These are phyloP conservation scores for Spea multiplicata DNA, from an alignment of 2,113 vertebrate species.

Conservation along the genomic window DNA sequence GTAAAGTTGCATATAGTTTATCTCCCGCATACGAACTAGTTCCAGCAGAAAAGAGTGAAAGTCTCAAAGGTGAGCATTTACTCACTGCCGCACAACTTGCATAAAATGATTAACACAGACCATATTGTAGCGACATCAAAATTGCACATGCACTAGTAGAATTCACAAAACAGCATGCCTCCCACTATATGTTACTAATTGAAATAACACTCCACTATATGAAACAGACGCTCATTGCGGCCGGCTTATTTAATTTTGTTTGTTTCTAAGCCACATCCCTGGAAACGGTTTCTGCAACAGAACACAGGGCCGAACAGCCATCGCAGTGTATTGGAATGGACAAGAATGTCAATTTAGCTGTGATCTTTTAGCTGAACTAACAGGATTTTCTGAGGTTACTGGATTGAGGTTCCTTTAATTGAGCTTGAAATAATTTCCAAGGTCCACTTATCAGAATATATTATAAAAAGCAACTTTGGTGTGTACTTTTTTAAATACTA, in stretches of 20 bases:
- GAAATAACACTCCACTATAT: neutral
- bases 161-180: neutral
- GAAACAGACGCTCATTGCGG: neutral
- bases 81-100: no score
- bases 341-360: slow-evolving; percentile 32
- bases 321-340: slow-evolving; percentile 28
- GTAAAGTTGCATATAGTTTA: no score
- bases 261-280: slow-evolving; percentile 25
- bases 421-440: no score
- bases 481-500: no score
- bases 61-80: no score
- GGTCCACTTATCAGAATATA: no score
- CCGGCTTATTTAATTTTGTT: slow-evolving; percentile 13
- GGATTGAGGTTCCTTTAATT: no score
- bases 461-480: no score
- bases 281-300: slow-evolving; percentile 11
- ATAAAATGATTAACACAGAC: no score
- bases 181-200: slow-evolving; percentile 9
- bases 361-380: slow-evolving; percentile 29
- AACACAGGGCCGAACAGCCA: slow-evolving; percentile 11
- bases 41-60: no score
- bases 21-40: no score
- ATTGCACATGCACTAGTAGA: neutral
- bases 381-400: slow-evolving; percentile 31
- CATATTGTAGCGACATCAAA: no score